These are phyloP conservation scores for Apamea sordens DNA, from an alignment of 2,888 invertebrate genomes.

Conservation along the genomic window DNA sequence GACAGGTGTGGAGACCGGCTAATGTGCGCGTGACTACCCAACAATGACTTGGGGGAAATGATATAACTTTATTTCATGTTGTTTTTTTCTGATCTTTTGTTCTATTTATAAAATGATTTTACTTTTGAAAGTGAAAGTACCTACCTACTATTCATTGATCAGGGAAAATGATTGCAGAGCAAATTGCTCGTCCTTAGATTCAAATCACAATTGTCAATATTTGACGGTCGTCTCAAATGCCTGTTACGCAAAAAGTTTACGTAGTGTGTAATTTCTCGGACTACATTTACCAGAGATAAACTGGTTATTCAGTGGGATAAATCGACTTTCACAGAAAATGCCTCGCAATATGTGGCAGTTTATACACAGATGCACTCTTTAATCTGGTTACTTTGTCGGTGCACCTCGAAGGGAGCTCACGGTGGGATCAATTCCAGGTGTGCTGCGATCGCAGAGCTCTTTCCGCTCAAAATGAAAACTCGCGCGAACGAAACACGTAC, in stretches of 20 bases:
- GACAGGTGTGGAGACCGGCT: conserved; percentile 81
- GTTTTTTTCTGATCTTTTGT: conserved; percentile 60
- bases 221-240: background rate
- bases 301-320: conserved; percentile 6
- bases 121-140: conserved; percentile 34
- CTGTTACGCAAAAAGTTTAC: too few relatives aligned
- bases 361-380: conserved; percentile 45
- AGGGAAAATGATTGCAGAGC: background rate
- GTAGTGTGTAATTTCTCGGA: background rate
- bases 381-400: conserved; percentile 44
- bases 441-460: conserved; percentile 32
- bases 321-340: conserved; percentile 34
- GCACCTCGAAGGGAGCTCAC: conserved; percentile 56
- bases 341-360: conserved; percentile 33
- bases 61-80: conserved; percentile 76
- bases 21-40: conserved; percentile 81
- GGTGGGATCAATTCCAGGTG: conserved; percentile 57
- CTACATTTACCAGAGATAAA: conserved; percentile 2
- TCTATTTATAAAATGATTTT: conserved; percentile 40
- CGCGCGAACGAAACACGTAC: conserved; percentile 60
- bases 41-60: conserved; percentile 79
- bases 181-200: conserved; percentile 4
- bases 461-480: conserved; percentile 61
- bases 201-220: background rate
- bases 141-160: background rate